A percentile compares a stretch with the other conserved stretches of the same genome.
Evolutionary conservation across 2,888 invertebrate species (phyloP).

Genomic region (Volucella bombylans): DNA sequence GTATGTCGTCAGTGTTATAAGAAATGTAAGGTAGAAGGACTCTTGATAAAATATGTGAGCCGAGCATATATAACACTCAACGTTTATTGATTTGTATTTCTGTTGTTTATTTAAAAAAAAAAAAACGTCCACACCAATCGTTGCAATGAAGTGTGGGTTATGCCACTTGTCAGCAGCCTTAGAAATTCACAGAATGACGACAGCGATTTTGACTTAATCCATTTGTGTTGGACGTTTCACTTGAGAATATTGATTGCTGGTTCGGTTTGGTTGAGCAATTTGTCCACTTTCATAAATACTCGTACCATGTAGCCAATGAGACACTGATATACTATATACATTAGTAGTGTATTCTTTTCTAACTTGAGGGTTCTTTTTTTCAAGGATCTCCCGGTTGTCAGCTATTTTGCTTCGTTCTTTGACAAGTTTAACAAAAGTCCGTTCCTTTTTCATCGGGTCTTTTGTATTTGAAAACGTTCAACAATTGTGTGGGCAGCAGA

Average conservation of each 20-base stretch:
- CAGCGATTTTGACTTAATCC: conserved; percentile 49
- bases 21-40: conserved; percentile 49
- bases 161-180: conserved; percentile 46
- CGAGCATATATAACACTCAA: conserved; percentile 68
- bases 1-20: conserved; percentile 49
- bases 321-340: too few species aligned
- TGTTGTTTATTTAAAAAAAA: conserved; percentile 35
- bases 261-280: conserved; percentile 1
- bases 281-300: conserved; percentile 21
- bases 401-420: conserved; percentile 29
- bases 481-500: conserved; percentile 43
- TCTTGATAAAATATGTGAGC: conserved; percentile 37
- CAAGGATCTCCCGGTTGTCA: conserved; percentile 12
- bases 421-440: conserved; percentile 20
- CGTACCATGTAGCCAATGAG: neutral
- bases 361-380: neutral
- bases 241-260: conserved; percentile 52
- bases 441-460: conserved; percentile 1
- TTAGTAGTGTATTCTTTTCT: neutral
- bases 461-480: conserved; percentile 34
- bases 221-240: conserved; percentile 9
- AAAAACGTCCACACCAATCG: neutral
- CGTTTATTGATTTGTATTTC: conserved; percentile 65
- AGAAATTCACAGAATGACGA: conserved; percentile 54
- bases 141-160: conserved; percentile 19